Percentiles rank a stretch among this genome's conserved stretches.
Evolutionary conservation across 1,140 invertebrate genomes (phyloP).

Genomic region (Araneus ventricosus): DNA sequence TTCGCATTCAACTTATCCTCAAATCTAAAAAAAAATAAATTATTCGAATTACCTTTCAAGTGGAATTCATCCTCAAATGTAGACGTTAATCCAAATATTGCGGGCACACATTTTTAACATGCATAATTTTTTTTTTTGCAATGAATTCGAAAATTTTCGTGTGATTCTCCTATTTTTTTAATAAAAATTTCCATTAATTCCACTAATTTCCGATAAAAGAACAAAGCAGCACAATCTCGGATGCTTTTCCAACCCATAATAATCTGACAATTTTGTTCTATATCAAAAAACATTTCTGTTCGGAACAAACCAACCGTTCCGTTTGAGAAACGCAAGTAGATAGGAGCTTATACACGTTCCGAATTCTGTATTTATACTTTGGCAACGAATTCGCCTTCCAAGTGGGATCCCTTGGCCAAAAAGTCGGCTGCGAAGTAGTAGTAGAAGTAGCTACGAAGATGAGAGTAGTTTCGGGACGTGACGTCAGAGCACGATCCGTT

Average conservation of each 20-base stretch:
- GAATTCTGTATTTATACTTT: conserved; percentile 67
- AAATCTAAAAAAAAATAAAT: conserved; percentile 36
- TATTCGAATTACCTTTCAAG: conserved; percentile 64
- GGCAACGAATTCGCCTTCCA: conserved; percentile 38
- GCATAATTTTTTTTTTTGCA: conserved; percentile 5
- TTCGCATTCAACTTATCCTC: not conserved
- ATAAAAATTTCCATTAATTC: conserved; percentile 53
- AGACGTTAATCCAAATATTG: conserved; percentile 50
- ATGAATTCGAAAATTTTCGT: conserved; percentile 11
- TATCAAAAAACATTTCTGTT: not conserved
- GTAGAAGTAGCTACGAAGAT: conserved; percentile 25
- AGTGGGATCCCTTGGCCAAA: conserved; percentile 36
- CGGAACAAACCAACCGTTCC: conserved; percentile 38
- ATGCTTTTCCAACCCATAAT: conserved; percentile 57
- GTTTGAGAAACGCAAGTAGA: not conserved
- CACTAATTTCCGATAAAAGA: conserved; percentile 22
- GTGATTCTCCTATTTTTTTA: not conserved
- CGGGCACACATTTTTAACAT: conserved; percentile 54
- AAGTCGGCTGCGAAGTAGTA: conserved; percentile 34
- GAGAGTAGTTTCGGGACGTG: conserved; percentile 52
- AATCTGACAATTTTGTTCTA: conserved; percentile 33
- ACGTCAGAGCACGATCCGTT: conserved; percentile 49
- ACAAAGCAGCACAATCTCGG: conserved; percentile 49
- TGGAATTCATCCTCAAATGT: conserved; percentile 50
- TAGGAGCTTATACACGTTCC: conserved; percentile 53